Conservation (phyloP, 2,797 vertebrate species). For the Protonibea diacanthus region DNA sequence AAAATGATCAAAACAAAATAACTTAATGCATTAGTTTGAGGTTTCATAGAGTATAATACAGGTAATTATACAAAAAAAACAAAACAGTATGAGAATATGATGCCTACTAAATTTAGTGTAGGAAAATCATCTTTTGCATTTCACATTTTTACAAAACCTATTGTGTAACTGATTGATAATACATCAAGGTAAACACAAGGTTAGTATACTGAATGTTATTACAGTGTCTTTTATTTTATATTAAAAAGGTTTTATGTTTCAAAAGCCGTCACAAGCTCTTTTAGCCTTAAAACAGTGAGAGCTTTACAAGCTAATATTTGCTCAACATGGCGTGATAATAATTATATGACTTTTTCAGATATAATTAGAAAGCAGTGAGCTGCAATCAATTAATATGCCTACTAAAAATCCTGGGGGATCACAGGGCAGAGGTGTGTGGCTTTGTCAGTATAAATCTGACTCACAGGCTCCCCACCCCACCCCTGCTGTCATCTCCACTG, state of each 20-base stretch:
- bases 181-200: not conserved
- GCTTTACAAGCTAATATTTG: slow-evolving; percentile 25
- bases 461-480: slow-evolving; percentile 40
- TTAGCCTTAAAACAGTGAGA: slow-evolving; percentile 3
- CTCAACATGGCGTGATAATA: slow-evolving; percentile 18
- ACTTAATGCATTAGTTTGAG: not conserved
- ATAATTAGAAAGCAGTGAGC: slow-evolving; percentile 46
- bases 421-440: slow-evolving; percentile 38
- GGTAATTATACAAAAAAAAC: not conserved
- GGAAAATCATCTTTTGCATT: not conserved
- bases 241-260: not conserved
- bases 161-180: not conserved
- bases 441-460: slow-evolving; percentile 45
- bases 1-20: slow-evolving; percentile 1
- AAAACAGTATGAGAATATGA: not conserved
- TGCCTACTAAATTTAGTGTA: not conserved
- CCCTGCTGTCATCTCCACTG: slow-evolving; percentile 42
- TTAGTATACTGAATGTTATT: not conserved
- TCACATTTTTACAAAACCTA: not conserved
- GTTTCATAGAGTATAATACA: not conserved
- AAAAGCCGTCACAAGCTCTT: not conserved
- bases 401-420: slow-evolving; percentile 40
- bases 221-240: not conserved
- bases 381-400: slow-evolving; percentile 49
- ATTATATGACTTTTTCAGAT: slow-evolving; percentile 2